phyloP scores from a whole-genome alignment of 2,888 invertebrate genomes.

The Xestia c-nigrum region DNA sequence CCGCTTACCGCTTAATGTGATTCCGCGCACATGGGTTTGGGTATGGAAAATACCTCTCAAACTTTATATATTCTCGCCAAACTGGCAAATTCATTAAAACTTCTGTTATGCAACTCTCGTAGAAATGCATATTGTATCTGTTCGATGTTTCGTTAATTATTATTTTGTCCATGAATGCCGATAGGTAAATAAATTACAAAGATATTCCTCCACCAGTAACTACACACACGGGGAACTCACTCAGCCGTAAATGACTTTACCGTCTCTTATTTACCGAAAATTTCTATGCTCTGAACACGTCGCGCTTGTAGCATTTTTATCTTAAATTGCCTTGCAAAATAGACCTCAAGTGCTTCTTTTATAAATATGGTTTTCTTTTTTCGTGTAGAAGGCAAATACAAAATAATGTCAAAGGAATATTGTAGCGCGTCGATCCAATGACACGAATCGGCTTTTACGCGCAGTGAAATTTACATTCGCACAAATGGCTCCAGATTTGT shows the following conservation, averaged over 20 bases:
- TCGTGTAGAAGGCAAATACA: conserved; percentile 75
- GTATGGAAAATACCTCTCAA: conserved; percentile 55
- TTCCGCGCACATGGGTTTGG: conserved; percentile 65
- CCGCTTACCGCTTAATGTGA: conserved; percentile 82
- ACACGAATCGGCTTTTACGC: conserved; percentile 86
- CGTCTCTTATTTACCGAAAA: conserved; percentile 71
- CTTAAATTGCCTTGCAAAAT: conserved; percentile 76
- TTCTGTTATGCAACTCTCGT: conserved; percentile 36
- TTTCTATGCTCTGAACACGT: conserved; percentile 65
- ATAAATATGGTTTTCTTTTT: conserved; percentile 82
- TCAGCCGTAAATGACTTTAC: conserved; percentile 68
- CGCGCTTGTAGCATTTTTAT: conserved; percentile 74
- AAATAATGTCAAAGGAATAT: conserved; percentile 78
- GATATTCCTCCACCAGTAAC: background rate
- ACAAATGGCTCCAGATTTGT: conserved; percentile 72
- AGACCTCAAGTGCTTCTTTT: conserved; percentile 75
- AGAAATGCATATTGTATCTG: conserved; percentile 32
- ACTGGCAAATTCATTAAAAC: conserved; percentile 55
- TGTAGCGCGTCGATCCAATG: conserved; percentile 70
- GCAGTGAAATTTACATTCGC: conserved; percentile 77
- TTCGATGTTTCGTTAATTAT: conserved; percentile 14
- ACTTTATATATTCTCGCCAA: conserved; percentile 37
- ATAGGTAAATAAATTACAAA: conserved; percentile 54
- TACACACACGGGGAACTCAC: conserved; percentile 51
- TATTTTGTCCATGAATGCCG: conserved; percentile 58